Conservation (phyloP, 1,140 invertebrate genomes). For the Mylabris phalerata region DNA sequence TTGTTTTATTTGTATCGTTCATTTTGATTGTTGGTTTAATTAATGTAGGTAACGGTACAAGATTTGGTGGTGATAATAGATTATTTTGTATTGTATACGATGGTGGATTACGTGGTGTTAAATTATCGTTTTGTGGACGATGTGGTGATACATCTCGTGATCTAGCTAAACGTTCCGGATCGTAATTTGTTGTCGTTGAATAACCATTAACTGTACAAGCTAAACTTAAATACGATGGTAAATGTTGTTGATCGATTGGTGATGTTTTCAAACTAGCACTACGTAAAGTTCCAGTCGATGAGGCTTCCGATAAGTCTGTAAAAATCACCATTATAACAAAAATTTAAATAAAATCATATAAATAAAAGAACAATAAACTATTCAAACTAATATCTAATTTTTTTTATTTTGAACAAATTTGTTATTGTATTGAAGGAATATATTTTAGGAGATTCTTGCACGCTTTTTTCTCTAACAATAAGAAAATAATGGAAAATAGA, state of each 20-base stretch:
- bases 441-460: not conserved
- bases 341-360: not conserved
- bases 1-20: conserved; percentile 19
- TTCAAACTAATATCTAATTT: not conserved
- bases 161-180: conserved; percentile 59
- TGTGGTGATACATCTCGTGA: conserved; percentile 62
- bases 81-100: conserved; percentile 33
- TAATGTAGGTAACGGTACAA: conserved; percentile 35
- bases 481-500: not conserved
- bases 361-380: not conserved
- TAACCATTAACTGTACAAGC: conserved; percentile 88
- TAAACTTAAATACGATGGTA: conserved; percentile 77
- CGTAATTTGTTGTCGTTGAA: conserved; percentile 75
- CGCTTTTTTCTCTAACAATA: not conserved
- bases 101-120: conserved; percentile 17
- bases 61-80: conserved; percentile 37
- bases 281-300: conserved; percentile 35
- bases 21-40: conserved; percentile 4
- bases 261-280: conserved; percentile 28
- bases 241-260: conserved; percentile 14
- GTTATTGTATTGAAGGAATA: not conserved
- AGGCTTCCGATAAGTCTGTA: conserved; percentile 38
- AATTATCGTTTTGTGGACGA: conserved; percentile 33
- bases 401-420: not conserved
- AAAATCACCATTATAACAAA: not conserved